Evolutionary conservation across 2,888 invertebrate species (phyloP).

Genomic region (Lasioglossum villosulum): DNA sequence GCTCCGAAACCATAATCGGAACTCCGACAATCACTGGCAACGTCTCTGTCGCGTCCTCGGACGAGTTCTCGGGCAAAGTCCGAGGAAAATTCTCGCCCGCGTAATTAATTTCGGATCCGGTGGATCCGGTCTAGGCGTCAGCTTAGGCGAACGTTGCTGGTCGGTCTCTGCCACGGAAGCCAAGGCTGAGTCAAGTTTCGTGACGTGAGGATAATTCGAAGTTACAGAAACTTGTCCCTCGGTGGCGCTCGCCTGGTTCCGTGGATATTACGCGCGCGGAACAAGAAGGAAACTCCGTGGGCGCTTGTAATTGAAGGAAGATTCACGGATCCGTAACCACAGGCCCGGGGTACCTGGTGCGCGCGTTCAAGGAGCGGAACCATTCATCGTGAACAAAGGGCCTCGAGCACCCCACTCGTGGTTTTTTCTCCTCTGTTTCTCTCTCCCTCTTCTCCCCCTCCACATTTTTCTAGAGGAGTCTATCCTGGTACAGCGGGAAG

Average conservation of each 20-base stretch:
- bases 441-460: background rate
- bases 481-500: background rate
- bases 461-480: background rate
- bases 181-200: background rate
- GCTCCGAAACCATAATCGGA: background rate
- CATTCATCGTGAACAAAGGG: conserved; percentile 64
- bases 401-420: conserved; percentile 50
- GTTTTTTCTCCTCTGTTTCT: background rate
- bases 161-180: background rate
- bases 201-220: conserved; percentile 7
- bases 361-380: conserved; percentile 32
- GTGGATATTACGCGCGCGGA: background rate
- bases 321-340: conserved; percentile 38
- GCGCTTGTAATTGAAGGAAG: conserved; percentile 44
- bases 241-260: background rate
- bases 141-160: background rate
- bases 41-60: background rate
- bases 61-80: background rate
- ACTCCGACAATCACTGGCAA: background rate
- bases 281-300: conserved; percentile 17
- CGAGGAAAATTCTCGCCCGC: background rate
- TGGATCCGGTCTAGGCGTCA: background rate
- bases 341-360: conserved; percentile 25
- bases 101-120: conserved; percentile 1
- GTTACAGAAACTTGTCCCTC: background rate